Evolutionary conservation across 2,113 vertebrate species (phyloP).

Genomic region (Gnathonemus echidnorhynchus): DNA sequence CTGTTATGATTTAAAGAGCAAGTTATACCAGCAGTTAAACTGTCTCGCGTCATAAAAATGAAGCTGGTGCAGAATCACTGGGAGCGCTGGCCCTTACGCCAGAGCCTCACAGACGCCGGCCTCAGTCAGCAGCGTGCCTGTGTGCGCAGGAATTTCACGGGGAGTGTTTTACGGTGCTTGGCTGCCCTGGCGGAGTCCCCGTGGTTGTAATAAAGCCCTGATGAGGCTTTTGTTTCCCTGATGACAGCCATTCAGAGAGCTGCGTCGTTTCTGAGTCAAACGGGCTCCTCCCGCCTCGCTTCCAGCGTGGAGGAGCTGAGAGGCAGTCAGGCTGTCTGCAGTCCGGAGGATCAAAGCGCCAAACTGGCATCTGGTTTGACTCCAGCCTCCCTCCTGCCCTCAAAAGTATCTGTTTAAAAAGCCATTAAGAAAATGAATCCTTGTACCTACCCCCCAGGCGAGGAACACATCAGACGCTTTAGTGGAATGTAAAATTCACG

Average conservation of each 20-base stretch:
- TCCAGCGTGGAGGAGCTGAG: conserved; percentile 69
- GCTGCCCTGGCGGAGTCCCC: conserved; percentile 60
- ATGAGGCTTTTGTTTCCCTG: conserved; percentile 64
- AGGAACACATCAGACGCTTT: conserved; percentile 17
- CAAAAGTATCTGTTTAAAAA: conserved; percentile 64
- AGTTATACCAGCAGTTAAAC: background rate
- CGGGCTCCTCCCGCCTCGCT: conserved; percentile 70
- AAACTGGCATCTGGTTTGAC: conserved; percentile 72
- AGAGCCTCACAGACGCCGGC: background rate
- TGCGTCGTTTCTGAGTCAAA: conserved; percentile 70
- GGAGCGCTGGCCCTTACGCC: background rate
- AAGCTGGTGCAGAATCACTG: background rate
- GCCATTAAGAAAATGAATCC: conserved; percentile 68
- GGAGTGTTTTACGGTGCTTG: conserved; percentile 56
- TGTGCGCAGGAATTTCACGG: conserved; percentile 33
- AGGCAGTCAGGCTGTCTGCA: conserved; percentile 77
- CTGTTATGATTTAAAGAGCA: background rate
- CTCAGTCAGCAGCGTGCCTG: background rate
- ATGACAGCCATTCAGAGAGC: conserved; percentile 74
- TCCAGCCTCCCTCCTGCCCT: conserved; percentile 68
- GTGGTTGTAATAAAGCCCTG: conserved; percentile 56
- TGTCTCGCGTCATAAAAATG: background rate
- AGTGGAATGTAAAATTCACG: conserved; percentile 17
- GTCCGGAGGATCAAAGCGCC: conserved; percentile 70
- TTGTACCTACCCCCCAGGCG: conserved; percentile 57